Evolutionary conservation across 2,888 invertebrate species (phyloP).

Genomic region (Agrilus biguttatus): DNA sequence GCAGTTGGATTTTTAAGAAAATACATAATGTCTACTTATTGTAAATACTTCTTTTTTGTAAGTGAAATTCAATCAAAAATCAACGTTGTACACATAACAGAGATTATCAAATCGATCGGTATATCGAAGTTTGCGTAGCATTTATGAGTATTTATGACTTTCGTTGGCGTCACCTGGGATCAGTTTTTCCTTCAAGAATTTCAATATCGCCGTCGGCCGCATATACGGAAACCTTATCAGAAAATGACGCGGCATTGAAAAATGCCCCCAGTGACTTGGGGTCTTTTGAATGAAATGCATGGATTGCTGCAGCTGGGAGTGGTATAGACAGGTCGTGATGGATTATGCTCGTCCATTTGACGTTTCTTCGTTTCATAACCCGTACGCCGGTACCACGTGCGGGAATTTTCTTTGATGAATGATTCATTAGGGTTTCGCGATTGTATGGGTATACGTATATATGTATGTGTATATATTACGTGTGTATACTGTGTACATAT

Average conservation of each 20-base stretch:
- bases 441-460: not conserved
- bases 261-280: slow-evolving; percentile 16
- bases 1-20: too few relatives aligned
- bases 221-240: slow-evolving; percentile 15
- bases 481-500: not conserved
- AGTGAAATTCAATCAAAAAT: too few relatives aligned
- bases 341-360: slow-evolving; percentile 16
- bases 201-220: not conserved
- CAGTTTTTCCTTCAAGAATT: too few relatives aligned
- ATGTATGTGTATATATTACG: too few relatives aligned
- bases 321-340: slow-evolving; percentile 23
- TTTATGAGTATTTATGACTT: too few relatives aligned
- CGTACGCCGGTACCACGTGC: slow-evolving; percentile 2
- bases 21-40: too few relatives aligned
- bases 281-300: slow-evolving; percentile 18
- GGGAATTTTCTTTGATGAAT: slow-evolving; percentile 5
- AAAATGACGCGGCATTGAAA: slow-evolving; percentile 23
- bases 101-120: too few relatives aligned
- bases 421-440: slow-evolving; percentile 5
- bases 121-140: too few relatives aligned
- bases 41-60: too few relatives aligned
- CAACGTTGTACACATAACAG: too few relatives aligned
- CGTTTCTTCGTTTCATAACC: slow-evolving; percentile 8
- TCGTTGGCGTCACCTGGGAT: too few relatives aligned
- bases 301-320: slow-evolving; percentile 20